Evolutionary conservation across 1,140 invertebrate genomes (phyloP).

Genomic region (Pissodes strobi): DNA sequence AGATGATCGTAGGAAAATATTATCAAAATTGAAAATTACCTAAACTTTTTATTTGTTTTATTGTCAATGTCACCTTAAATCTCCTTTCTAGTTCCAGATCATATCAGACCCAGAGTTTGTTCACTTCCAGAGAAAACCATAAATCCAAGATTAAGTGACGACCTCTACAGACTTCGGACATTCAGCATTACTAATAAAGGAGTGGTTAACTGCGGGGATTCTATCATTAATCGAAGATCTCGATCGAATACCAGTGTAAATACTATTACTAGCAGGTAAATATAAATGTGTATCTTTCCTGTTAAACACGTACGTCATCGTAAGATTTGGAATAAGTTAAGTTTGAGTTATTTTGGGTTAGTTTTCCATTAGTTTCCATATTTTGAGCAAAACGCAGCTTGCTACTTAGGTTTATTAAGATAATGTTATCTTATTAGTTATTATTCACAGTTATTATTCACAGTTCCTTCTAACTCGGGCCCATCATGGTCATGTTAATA

Average conservation of each 20-base stretch:
- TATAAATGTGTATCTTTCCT: background rate
- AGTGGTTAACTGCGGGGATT: conserved; percentile 88
- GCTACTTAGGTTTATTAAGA: conserved; percentile 1
- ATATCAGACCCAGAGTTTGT: conserved; percentile 79
- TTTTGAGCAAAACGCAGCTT: conserved; percentile 56
- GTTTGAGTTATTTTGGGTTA: too few species aligned
- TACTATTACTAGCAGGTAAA: conserved; percentile 75
- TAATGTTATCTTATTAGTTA: too few species aligned
- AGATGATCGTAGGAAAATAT: too few species aligned
- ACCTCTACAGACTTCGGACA: conserved; percentile 82
- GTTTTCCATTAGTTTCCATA: background rate
- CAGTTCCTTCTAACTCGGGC: too few species aligned
- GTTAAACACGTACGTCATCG: background rate
- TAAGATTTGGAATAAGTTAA: too few species aligned
- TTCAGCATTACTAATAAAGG: conserved; percentile 88
- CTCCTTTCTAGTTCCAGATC: conserved; percentile 70
- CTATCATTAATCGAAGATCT: conserved; percentile 79
- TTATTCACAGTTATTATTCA: too few species aligned
- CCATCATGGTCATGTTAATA: too few species aligned
- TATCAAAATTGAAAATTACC: background rate
- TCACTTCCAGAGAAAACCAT: conserved; percentile 82
- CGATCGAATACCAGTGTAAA: conserved; percentile 83
- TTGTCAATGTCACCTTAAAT: background rate
- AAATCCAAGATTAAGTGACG: conserved; percentile 78
- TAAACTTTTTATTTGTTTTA: background rate